Base-by-base conservation (phyloP, 2,113 vertebrate species). In the Bungarus multicinctus region DNA sequence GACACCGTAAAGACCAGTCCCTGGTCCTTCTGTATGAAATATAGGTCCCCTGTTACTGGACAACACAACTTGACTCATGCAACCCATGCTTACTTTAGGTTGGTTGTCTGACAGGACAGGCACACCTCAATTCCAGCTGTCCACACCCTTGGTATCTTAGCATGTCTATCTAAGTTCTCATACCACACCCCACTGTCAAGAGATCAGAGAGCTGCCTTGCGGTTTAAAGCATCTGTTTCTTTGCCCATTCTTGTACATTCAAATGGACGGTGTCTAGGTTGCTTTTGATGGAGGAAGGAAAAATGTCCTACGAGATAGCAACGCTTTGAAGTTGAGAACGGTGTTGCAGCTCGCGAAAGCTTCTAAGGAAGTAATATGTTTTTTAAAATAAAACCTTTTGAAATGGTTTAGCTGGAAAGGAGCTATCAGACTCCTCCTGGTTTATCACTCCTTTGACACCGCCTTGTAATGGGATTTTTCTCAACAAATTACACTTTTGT, bases 121-220 rank as follows among this genome's bases (percentile, higher is more conserved):
- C 95, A 81, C 93, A 87, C 93, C 94, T 95, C 12, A 16, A 89
- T 94, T 94, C 85, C 87, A 1, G 1, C 92, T 95, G 94, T 94
- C 96, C 94, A 85, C 95, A 88, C 22, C 85, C 91, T 87, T 27
- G 3, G 0, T 87, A 95, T 94, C 95, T 92, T 89, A 3, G 34
- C 91, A 0, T 91, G 93, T 54, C 87, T 89, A 92, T 94, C 95
- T 94, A 25, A 0, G 16, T 93, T 96, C 95, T 91, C 93, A 86
- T 87, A 94, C 94, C 94, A 95, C 89, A 2, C 91, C 94, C 74
- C 95, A 69, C 91, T 87, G 81, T 50, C 85, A 87, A 74, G 88
- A 85, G 74, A 92, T 92, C 87, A 27, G 39, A 90, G 81, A 11
- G 18, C 45, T 91, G 81, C 22, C 1, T 94, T 10, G 1, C 6